Base-by-base conservation (phyloP, 2,888 invertebrate genomes). In the Gari tellinella region DNA sequence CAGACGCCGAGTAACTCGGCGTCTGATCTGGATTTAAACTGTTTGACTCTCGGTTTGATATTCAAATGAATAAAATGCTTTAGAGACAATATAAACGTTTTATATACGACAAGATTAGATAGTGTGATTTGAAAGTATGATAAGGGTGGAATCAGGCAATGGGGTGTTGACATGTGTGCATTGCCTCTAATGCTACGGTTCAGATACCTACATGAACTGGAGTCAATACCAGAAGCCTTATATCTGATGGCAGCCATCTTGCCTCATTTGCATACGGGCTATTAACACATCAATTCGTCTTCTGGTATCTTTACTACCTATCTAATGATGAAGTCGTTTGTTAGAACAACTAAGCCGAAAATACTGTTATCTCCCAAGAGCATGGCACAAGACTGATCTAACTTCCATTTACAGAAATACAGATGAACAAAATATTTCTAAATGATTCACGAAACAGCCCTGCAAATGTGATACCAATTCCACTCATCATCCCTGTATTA, bases 241-340 rank as follows among this genome's bases (percentile, higher is more conserved):
- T 62, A 70, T 70, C 70, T 58, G 25, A 37, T 14, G 25, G 60
- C 48, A 49, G 64, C 64, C 70, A 65, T 64, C 64, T 65, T 64
- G 52, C 41, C 31, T 53, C 64, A 74, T 74, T 74, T 74, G 74
- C 74, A 74, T 68, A 68, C 40, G n/a, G 38, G 51, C 70, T 66
- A 75, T 75, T 70, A 75, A 70, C 70, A 40, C 70, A 63, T 26
- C 62, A 61, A 74, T 74, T 64, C 61, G 62, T 74, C 74, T 74
- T 69, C 66, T 43, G 41, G 43, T 69, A 73, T 73, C 73, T 68
- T 45, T 53, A 73, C 60, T 55, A 68, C 68, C 56, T 68, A 73
- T 73, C 73, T 73, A 55, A 60, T 53, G 63, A 64, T 49, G 57
- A 62, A 65, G 61, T 64, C 62, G 56, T 67, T 68, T 67, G 67